Conservation (phyloP, 2,113 vertebrate genomes). For the Tupaia tana region DNA sequence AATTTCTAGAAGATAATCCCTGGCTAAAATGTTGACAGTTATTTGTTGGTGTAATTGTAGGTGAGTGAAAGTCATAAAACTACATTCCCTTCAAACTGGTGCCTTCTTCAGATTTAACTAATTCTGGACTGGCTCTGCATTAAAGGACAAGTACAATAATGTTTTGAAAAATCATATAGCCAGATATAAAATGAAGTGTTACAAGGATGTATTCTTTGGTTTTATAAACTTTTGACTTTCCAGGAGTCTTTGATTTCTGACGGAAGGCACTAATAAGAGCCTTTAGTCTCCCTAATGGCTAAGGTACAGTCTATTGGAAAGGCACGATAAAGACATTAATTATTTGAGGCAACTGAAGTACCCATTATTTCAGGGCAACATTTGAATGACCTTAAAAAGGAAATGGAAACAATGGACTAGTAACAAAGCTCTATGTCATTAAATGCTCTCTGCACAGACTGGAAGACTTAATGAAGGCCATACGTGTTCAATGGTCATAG, state of each 20-base stretch:
- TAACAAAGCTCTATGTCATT: neutral
- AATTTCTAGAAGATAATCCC: constrained; percentile 32
- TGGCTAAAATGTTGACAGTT: constrained; percentile 23
- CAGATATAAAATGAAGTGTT: neutral
- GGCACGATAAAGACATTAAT: neutral
- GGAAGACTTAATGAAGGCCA: neutral
- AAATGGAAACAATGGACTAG: neutral
- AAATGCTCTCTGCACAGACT: neutral
- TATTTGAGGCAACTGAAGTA: constrained; percentile 21
- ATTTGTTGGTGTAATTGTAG: constrained; percentile 2
- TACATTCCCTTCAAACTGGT: constrained; percentile 30
- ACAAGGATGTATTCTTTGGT: neutral
- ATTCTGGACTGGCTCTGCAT: neutral
- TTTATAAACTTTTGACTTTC: constrained; percentile 5
- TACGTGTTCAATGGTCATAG: neutral
- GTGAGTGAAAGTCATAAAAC: constrained; percentile 28
- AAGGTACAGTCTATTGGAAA: neutral
- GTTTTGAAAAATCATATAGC: neutral
- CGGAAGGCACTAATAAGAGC: neutral
- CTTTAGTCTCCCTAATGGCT: constrained; percentile 14
- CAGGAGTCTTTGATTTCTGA: neutral
- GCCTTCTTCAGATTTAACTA: constrained; percentile 17
- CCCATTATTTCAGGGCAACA: neutral
- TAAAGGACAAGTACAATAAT: constrained; percentile 10
- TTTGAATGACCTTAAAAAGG: neutral